These are phyloP conservation scores for Staurois parvus DNA, from an alignment of 2,797 vertebrate genomes.

Conservation along the genomic window DNA sequence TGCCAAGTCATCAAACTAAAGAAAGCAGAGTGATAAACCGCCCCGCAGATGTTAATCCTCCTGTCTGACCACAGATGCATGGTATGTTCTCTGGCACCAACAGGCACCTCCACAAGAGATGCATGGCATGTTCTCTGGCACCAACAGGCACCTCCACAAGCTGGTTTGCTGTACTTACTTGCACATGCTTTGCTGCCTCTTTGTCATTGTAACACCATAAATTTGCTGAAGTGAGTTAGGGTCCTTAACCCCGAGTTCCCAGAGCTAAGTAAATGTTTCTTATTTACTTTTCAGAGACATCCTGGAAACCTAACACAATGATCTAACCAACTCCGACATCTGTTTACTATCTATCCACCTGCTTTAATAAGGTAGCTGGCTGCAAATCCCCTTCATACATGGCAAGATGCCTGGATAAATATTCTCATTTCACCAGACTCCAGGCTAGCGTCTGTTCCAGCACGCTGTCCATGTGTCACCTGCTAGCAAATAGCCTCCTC, in stretches of 20 bases:
- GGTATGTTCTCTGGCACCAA: not conserved
- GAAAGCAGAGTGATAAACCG: not conserved
- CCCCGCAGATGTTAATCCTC: slow-evolving; percentile 13
- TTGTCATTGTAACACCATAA: not conserved
- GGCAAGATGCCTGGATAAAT: slow-evolving; percentile 43
- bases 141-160: not conserved
- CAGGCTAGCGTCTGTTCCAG: slow-evolving; percentile 8
- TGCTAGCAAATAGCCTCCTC: slow-evolving; percentile 8
- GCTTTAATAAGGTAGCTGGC: slow-evolving; percentile 34
- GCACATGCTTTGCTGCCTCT: not conserved
- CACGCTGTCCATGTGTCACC: slow-evolving; percentile 15
- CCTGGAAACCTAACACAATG: slow-evolving; percentile 32
- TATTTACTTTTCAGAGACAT: slow-evolving; percentile 35
- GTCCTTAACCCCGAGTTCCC: not conserved
- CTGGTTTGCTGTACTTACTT: not conserved
- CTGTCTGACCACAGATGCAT: slow-evolving; percentile 10
- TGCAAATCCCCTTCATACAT: slow-evolving; percentile 17
- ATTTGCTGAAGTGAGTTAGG: not conserved
- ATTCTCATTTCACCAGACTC: slow-evolving; percentile 41
- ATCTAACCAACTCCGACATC: slow-evolving; percentile 31
- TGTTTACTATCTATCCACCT: slow-evolving; percentile 36
- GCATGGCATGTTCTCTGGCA: not conserved
- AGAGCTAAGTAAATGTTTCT: slow-evolving; percentile 13
- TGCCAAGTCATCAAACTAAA: not conserved
- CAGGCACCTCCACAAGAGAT: not conserved